Percentiles rank a stretch among this genome's conserved stretches.
These are phyloP conservation scores for Trichogramma dendrolimi DNA, from an alignment of 2,888 invertebrate species.

Conservation along the genomic window DNA sequence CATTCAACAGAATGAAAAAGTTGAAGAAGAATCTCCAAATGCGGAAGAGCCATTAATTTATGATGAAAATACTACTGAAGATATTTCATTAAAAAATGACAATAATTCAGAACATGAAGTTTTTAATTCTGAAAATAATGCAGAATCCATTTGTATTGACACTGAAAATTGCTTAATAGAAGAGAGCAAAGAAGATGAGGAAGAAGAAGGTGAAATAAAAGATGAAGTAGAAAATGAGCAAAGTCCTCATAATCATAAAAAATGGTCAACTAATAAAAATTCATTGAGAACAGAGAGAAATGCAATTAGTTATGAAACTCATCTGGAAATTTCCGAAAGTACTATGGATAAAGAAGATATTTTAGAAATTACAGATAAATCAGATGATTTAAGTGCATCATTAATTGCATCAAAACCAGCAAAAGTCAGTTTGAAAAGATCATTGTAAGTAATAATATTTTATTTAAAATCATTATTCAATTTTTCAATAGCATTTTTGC, in stretches of 20 bases:
- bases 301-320: constrained; percentile 6
- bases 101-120: constrained; percentile 4
- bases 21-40: constrained; percentile 11
- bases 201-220: constrained; percentile 29
- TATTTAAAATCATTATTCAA: neutral
- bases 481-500: neutral
- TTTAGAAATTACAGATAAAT: constrained; percentile 32
- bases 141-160: neutral
- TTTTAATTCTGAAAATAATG: constrained; percentile 1
- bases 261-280: constrained; percentile 10
- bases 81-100: constrained; percentile 3
- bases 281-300: constrained; percentile 31
- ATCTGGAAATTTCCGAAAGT: constrained; percentile 22
- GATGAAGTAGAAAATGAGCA: constrained; percentile 30
- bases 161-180: constrained; percentile 5
- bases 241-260: constrained; percentile 21
- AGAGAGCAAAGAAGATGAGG: constrained; percentile 24
- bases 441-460: constrained; percentile 44
- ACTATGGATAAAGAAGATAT: constrained; percentile 31
- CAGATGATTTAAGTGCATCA: constrained; percentile 26
- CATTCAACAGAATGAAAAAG: neutral
- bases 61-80: constrained; percentile 5
- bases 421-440: constrained; percentile 50
- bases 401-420: constrained; percentile 39
- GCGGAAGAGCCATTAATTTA: constrained; percentile 25